These are phyloP conservation scores for Bos indicus DNA, from an alignment of 2,113 vertebrate genomes.

Conservation along the genomic window DNA sequence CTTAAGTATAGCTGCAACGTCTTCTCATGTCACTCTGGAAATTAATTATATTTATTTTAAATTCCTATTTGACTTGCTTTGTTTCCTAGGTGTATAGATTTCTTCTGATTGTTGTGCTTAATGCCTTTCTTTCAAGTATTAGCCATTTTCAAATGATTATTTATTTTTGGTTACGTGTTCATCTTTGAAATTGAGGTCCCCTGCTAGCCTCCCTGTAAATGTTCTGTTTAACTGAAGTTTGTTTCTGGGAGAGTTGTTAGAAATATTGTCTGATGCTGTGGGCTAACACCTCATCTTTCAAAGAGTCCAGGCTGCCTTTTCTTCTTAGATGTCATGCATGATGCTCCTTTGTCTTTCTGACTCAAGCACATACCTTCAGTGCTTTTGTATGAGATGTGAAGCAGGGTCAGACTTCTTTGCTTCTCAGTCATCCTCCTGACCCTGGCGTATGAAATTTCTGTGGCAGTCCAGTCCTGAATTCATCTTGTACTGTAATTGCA, in stretches of 20 bases:
- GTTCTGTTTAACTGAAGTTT: not conserved
- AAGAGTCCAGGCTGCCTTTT: not conserved
- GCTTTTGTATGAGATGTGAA: not conserved
- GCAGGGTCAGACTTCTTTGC: not conserved
- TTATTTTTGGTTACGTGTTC: not conserved
- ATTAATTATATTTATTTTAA: not conserved
- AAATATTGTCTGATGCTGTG: not conserved
- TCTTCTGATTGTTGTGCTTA: not conserved
- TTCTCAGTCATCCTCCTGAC: not conserved
- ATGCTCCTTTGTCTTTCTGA: not conserved
- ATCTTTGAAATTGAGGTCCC: not conserved
- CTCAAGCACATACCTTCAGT: not conserved
- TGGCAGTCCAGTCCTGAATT: not conserved
- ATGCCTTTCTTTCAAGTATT: not conserved
- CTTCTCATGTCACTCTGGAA: not conserved
- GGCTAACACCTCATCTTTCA: not conserved
- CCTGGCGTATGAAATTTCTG: not conserved
- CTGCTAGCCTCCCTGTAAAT: not conserved
- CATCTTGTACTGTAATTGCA: not conserved
- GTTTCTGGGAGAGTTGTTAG: not conserved
- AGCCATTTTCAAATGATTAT: not conserved
- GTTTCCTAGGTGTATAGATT: not conserved
- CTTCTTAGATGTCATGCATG: not conserved
- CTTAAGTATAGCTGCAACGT: not conserved
- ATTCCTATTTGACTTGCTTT: not conserved